Conservation (phyloP, 2,888 invertebrate genomes). For the Chaetogeoica ovagalla region DNA sequence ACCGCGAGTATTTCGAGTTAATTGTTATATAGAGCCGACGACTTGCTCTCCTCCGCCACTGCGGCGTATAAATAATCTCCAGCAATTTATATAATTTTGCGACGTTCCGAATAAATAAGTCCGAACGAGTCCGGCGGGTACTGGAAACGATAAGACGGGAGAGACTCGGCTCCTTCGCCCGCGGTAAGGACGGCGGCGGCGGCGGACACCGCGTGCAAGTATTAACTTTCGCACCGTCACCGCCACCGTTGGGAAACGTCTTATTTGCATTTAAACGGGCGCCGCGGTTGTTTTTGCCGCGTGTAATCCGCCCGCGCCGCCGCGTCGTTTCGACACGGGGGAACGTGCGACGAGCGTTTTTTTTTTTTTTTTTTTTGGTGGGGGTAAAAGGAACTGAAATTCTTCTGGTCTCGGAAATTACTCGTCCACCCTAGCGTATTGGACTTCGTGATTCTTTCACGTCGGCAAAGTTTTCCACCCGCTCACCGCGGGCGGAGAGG, state of each 20-base stretch:
- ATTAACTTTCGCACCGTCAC: constrained; percentile 36
- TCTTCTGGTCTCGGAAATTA: constrained; percentile 19
- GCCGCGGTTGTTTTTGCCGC: constrained; percentile 42
- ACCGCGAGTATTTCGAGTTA: constrained; percentile 38
- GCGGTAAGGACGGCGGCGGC: neutral
- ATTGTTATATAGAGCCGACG: constrained; percentile 49
- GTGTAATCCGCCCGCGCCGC: constrained; percentile 22
- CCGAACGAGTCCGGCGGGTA: constrained; percentile 43
- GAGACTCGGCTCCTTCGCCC: neutral
- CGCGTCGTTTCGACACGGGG: too few relatives aligned
- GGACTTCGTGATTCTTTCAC: constrained; percentile 37
- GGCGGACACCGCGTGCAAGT: neutral
- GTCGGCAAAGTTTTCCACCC: constrained; percentile 36
- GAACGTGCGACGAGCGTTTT: too few relatives aligned
- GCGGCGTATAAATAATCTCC: constrained; percentile 43
- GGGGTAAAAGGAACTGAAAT: neutral
- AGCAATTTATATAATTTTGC: constrained; percentile 51
- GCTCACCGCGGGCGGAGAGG: neutral
- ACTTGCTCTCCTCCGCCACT: neutral
- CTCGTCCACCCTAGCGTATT: neutral
- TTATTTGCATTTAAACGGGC: constrained; percentile 52
- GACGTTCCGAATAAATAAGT: constrained; percentile 50
- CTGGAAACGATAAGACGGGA: constrained; percentile 7
- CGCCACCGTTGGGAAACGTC: constrained; percentile 18
- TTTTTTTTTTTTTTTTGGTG: too few relatives aligned